phyloP scores from a whole-genome alignment of 2,888 invertebrate species.

The Stenichneumon culpator region DNA sequence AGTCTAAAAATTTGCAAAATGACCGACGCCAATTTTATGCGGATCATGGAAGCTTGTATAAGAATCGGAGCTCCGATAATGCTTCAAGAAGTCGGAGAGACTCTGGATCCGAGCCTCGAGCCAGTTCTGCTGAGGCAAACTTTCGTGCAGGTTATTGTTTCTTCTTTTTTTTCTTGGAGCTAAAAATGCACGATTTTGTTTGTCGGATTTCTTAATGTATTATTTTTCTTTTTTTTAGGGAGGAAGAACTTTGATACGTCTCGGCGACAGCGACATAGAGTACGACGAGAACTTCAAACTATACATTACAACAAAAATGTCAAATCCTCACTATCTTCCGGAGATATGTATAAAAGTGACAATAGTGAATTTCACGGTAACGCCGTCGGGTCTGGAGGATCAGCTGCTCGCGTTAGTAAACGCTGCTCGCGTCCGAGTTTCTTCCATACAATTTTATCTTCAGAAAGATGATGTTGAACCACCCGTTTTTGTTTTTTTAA shows the following conservation, averaged over 20 bases:
- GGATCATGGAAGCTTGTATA: conserved; percentile 93
- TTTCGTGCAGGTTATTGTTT: conserved; percentile 88
- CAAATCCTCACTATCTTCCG: conserved; percentile 97
- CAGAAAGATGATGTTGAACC: no score
- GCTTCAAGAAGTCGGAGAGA: conserved; percentile 95
- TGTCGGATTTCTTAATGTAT: neutral
- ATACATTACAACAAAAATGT: conserved; percentile 96
- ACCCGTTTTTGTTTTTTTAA: no score
- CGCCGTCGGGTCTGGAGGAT: conserved; percentile 95
- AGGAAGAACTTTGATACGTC: conserved; percentile 92
- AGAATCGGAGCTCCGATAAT: conserved; percentile 94
- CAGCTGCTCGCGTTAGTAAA: conserved; percentile 93
- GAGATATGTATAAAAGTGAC: conserved; percentile 97
- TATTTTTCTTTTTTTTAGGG: conserved; percentile 85
- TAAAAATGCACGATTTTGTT: neutral
- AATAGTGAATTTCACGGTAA: conserved; percentile 97
- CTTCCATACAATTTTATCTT: neutral
- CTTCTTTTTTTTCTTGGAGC: neutral
- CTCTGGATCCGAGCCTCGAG: conserved; percentile 94
- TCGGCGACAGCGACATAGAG: conserved; percentile 96
- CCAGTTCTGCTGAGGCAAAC: conserved; percentile 94
- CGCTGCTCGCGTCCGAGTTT: neutral
- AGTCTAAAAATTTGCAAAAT: conserved; percentile 92
- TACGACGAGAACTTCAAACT: conserved; percentile 94
- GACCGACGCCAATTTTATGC: conserved; percentile 91